Percentiles rank a stretch among this genome's conserved stretches.
Evolutionary conservation across 64 coral and sea anemone species (phyloP).

Genomic region (Montipora cactus): DNA sequence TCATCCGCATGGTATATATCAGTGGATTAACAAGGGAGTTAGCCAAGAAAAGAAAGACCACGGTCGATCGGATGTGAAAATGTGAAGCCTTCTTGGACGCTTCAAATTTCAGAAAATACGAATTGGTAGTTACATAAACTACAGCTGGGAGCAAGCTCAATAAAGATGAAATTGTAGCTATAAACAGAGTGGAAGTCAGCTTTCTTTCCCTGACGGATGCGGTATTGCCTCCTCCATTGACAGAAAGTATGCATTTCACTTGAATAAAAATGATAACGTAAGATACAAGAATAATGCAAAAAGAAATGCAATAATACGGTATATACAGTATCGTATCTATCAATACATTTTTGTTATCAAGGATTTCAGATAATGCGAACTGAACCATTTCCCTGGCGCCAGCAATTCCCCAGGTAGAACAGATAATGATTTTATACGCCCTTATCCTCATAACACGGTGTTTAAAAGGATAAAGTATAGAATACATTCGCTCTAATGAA

Average conservation of each 20-base stretch:
- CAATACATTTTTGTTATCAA: background rate
- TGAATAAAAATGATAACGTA: background rate
- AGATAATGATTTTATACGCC: background rate
- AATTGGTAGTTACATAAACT: background rate
- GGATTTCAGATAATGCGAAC: background rate
- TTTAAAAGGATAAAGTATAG: background rate
- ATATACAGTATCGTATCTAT: background rate
- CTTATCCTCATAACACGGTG: background rate
- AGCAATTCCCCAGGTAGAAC: background rate
- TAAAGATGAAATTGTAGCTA: background rate
- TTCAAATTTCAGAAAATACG: background rate
- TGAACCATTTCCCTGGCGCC: background rate
- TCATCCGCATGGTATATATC: background rate
- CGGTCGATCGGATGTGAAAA: background rate
- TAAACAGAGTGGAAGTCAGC: background rate
- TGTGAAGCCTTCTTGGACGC: background rate
- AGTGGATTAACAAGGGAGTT: slow-evolving; percentile 3
- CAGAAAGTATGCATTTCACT: background rate
- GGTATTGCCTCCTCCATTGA: background rate
- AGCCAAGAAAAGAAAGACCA: background rate
- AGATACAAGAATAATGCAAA: background rate
- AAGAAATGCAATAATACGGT: background rate
- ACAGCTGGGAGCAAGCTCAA: background rate
- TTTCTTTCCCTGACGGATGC: background rate
- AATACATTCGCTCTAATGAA: background rate